Evolutionary conservation across 2,888 invertebrate species (phyloP).

Genomic region (Agrotis exclamationis): DNA sequence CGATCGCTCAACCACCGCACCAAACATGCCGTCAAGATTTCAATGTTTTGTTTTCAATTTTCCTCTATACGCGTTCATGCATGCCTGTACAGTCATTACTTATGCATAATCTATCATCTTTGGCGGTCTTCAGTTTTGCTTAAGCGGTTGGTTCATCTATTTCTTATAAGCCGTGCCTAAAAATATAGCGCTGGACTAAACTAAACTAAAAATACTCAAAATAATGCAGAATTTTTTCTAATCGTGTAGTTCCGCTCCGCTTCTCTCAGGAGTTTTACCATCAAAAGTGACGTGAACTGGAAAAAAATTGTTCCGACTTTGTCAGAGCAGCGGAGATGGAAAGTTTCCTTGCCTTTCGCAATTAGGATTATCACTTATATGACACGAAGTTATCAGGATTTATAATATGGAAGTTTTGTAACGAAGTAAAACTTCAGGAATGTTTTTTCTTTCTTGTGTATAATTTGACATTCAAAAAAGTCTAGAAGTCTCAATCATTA

Average conservation of each 20-base stretch:
- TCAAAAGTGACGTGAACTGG: conserved; percentile 32
- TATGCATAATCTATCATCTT: no score
- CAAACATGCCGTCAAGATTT: no score
- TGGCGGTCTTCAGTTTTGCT: no score
- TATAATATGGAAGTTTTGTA: neutral
- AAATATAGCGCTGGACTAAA: neutral
- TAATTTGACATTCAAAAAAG: no score
- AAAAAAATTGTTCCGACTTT: conserved; percentile 31
- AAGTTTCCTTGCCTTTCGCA: conserved; percentile 33
- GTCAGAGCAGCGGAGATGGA: conserved; percentile 14
- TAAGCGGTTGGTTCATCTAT: no score
- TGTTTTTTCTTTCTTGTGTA: no score
- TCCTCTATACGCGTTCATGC: no score
- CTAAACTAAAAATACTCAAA: neutral
- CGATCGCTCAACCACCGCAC: no score
- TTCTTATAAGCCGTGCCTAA: neutral
- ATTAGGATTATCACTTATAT: conserved; percentile 29
- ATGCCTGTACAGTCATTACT: no score
- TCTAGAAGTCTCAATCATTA: no score
- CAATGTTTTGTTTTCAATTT: no score
- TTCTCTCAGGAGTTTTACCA: conserved; percentile 13
- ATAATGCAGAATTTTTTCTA: conserved; percentile 3
- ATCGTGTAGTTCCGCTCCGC: neutral
- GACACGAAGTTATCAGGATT: neutral
- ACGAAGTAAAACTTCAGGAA: no score